Base-by-base conservation (phyloP, 2,797 vertebrate genomes). In the Myotis pilosus region DNA sequence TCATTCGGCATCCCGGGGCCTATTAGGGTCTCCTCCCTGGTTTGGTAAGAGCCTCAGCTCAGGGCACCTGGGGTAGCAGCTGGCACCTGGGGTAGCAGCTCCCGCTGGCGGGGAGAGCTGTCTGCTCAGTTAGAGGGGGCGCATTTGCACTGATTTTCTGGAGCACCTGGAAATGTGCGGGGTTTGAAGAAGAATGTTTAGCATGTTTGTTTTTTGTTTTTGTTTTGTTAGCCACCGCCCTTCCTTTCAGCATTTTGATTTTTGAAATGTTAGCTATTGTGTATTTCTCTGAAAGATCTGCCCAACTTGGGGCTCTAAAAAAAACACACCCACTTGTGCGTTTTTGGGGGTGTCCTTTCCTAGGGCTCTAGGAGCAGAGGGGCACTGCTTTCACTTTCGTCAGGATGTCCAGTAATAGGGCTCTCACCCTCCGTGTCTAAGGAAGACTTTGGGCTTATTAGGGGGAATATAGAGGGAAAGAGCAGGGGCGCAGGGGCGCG, bases 391-490 rank as follows among this genome's bases (percentile, higher is more conserved):
- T 19, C 28, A 15, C 84, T 93, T 88, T 79, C 92, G 94, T 92
- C 95, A 87, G 60, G 60, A 71, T 30, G 92, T 81, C 69, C 92
- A 81, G 94, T 75, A 64, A 36, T 85, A 95, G 83, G 74, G 90
- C 76, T 90, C 87, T 85, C 23, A 82, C 30, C 53, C 80, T 84
- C 85, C 64, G 68, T 92, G 71, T 71, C 93, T 96, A 76, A 80
- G 96, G 87, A 91, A 53, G 82, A 38, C 49, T 91, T 82, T 90
- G 78, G 84, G 36, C 83, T 95, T 92, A 68, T 96, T 94, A 97
- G 51, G 80, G n/a, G 79, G 78, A 82, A 64, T 47, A 12, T 47
- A 47, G 44, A 2, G 44, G 44, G 44, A 2, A 47, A 47, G 44
- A 47, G 47, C 47, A 47, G 47, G 47, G 11, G 11, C 11, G 47